Evolutionary conservation across 92 coral and sea anemone species (phyloP), one percentile per base, ranked within the genome.

Genomic region (Porites cylindrica): DNA sequence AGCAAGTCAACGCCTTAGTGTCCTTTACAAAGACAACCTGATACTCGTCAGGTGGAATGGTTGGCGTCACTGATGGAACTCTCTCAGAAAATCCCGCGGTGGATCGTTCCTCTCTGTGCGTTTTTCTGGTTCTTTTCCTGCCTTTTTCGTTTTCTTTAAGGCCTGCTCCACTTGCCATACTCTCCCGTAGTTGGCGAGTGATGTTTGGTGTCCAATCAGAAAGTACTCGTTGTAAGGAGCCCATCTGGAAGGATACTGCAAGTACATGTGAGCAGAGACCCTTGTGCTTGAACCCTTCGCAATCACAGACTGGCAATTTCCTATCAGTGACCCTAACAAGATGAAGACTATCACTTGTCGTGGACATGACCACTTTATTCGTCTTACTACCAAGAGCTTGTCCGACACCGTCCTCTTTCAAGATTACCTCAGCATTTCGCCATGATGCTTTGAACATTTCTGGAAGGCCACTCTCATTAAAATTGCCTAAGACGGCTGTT

Each of bases 241-340:
- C 75, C 85, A 76, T 85, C 10, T 77, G 7, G 66, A 85, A 89
- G 3, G 80, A 78, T 12, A 85, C 90, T 43, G 92, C 89, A 3
- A 84, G 66, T 26, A 77, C 32, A 51, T 89, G 92, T 19, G 89
- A 54, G 47, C 92, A 89, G 43, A 78, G 67, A 65, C 72, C 10
- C 18, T 10, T 14, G 76, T 72, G 56, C 56, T 23, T 23, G 24
- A 23, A 23, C 24, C 24, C 24, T 23, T 23, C 24, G 24, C 24
- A 23, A 23, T 23, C 24, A 23, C 24, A 23, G 24, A 23, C 24
- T 23, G 24, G 24, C 24, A 23, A 23, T 23, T 23, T 23, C 24
- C 24, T 23, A 23, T 23, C 24, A 23, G 24, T 23, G 24, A 23
- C 24, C 24, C 24, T 23, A 23, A 16, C 19, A 20, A 8, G 19